phyloP scores from a whole-genome alignment of 1,140 invertebrate species.

The Hestina assimilis region DNA sequence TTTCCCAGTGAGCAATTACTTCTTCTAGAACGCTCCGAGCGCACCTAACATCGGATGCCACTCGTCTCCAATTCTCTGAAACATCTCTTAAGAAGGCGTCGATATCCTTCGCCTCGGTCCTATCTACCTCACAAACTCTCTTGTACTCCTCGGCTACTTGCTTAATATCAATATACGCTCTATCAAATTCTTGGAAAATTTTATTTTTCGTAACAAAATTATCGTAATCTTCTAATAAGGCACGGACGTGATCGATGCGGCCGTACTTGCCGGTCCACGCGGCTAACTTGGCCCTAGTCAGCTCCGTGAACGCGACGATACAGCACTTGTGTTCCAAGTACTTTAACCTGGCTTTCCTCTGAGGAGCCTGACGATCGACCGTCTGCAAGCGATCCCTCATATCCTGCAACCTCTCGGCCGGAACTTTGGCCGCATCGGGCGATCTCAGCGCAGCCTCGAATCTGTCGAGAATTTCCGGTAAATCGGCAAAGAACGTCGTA shows the following conservation, averaged over 20 bases:
- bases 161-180: slow-evolving; percentile 94
- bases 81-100: slow-evolving; percentile 92
- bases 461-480: slow-evolving; percentile 86
- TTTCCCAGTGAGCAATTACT: slow-evolving; percentile 92
- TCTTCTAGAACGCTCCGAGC: slow-evolving; percentile 94
- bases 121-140: slow-evolving; percentile 88
- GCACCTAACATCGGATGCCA: slow-evolving; percentile 93
- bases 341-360: slow-evolving; percentile 89
- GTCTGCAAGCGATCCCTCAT: slow-evolving; percentile 87
- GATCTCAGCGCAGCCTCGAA: slow-evolving; percentile 85
- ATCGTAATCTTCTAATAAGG: slow-evolving; percentile 91
- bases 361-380: slow-evolving; percentile 84
- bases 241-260: slow-evolving; percentile 88
- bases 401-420: slow-evolving; percentile 87
- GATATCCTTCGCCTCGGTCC: slow-evolving; percentile 86
- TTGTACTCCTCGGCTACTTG: slow-evolving; percentile 95
- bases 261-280: slow-evolving; percentile 95
- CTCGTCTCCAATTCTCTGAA: slow-evolving; percentile 91
- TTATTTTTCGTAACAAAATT: slow-evolving; percentile 95
- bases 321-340: slow-evolving; percentile 96
- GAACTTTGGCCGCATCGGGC: slow-evolving; percentile 82
- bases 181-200: slow-evolving; percentile 96
- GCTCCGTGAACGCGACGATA: slow-evolving; percentile 92
- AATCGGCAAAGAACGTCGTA: slow-evolving; percentile 91
- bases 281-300: slow-evolving; percentile 93